Percentiles rank a stretch among this genome's conserved stretches.
Evolutionary conservation across 1,140 invertebrate species (phyloP).

Genomic region (Ooceraea biroi): DNA sequence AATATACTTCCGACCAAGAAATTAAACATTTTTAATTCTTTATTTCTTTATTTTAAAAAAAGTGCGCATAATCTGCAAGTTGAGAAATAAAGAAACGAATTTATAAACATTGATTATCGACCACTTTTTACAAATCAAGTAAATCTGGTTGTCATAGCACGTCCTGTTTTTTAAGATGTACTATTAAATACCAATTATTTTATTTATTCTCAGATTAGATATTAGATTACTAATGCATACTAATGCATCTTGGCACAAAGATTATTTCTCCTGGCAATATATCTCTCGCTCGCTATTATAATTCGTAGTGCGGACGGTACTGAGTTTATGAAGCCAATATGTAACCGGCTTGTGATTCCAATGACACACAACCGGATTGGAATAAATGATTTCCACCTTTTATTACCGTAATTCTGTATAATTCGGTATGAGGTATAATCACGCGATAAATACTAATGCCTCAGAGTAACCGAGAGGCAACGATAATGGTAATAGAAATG

Average conservation of each 20-base stretch:
- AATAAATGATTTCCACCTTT: constrained; percentile 52
- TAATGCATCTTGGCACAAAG: not conserved
- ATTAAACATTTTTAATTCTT: not conserved
- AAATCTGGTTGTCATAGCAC: not conserved
- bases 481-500: constrained; percentile 60
- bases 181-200: too few species aligned
- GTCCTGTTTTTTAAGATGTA: not conserved
- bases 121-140: not conserved
- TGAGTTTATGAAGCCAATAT: constrained; percentile 51
- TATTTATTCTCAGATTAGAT: too few species aligned
- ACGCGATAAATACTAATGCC: constrained; percentile 45
- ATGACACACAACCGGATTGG: constrained; percentile 31
- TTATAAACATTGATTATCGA: not conserved
- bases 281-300: constrained; percentile 12
- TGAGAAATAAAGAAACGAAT: not conserved
- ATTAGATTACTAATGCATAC: too few species aligned
- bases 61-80: not conserved
- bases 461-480: constrained; percentile 46
- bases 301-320: constrained; percentile 6
- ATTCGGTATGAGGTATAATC: constrained; percentile 41
- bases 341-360: constrained; percentile 5
- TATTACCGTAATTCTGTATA: constrained; percentile 34
- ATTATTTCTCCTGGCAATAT: not conserved
- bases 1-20: not conserved
- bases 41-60: not conserved